A percentile compares a stretch with the other conserved stretches of the same genome.
Conservation (phyloP, 1,140 invertebrate genomes). For the Callitettix versicolor region DNA sequence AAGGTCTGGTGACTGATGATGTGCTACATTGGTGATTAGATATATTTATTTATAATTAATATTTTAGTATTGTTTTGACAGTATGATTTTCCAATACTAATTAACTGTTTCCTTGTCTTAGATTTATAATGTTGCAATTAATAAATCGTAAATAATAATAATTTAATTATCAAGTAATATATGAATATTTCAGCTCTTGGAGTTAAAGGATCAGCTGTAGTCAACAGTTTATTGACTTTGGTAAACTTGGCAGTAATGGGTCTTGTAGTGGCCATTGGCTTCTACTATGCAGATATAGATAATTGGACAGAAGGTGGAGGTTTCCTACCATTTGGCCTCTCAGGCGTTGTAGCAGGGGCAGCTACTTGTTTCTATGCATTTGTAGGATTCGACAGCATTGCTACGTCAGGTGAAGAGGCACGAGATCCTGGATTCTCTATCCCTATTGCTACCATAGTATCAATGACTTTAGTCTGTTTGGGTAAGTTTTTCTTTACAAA, state of each 20-base stretch:
- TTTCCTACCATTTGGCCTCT: slow-evolving; percentile 71
- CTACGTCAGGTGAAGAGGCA: slow-evolving; percentile 56
- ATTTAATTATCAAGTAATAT: too few species aligned
- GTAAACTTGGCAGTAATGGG: slow-evolving; percentile 66
- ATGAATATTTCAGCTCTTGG: slow-evolving; percentile 47
- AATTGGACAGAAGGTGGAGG: slow-evolving; percentile 73
- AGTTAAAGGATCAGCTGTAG: slow-evolving; percentile 74
- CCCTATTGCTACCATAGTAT: slow-evolving; percentile 47
- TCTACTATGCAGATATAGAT: slow-evolving; percentile 62
- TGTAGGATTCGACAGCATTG: slow-evolving; percentile 81
- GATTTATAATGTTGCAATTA: too few species aligned
- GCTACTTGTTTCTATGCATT: slow-evolving; percentile 88
- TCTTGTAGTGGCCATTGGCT: slow-evolving; percentile 62
- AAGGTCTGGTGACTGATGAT: too few species aligned
- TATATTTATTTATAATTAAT: too few species aligned
- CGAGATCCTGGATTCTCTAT: slow-evolving; percentile 47
- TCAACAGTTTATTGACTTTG: slow-evolving; percentile 71
- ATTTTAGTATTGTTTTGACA: too few species aligned
- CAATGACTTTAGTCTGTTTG: slow-evolving; percentile 28
- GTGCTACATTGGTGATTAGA: too few species aligned
- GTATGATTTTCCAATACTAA: too few species aligned
- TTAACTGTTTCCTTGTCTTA: too few species aligned
- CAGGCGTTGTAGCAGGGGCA: slow-evolving; percentile 52
- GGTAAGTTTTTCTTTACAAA: slow-evolving; percentile 20
- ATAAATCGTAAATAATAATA: too few species aligned